Evolutionary conservation across 2,797 vertebrate species (phyloP), one percentile per base, ranked within the genome.

Genomic region (Coluber constrictor): DNA sequence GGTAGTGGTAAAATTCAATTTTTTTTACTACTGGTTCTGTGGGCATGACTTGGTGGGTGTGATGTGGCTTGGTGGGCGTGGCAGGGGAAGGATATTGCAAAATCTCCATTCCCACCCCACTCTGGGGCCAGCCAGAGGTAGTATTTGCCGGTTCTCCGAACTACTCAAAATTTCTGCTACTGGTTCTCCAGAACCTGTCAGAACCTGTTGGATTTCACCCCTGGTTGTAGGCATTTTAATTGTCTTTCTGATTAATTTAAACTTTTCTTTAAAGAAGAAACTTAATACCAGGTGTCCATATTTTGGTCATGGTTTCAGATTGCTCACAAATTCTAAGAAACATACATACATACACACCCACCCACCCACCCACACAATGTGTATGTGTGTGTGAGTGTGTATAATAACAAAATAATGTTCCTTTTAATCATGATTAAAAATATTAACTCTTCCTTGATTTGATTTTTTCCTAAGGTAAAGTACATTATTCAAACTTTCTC

Each of bases 291-390:
- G 20, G n/a, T 43, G 15, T 4, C 37, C 25, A 89, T 59, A 43
- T 79, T 89, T 6, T 37, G 3, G 1, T 0, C n/a, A 5, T 70
- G 5, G 20, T 92, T 87, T 15, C 91, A 93, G n/a, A 29, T 83
- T 5, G 86, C 37, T 86, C 37, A 74, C 89, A 94, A 94, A 95
- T 1, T 90, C 94, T 56, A 83, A 93, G 95, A 89, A 83, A 90
- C 63, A 3, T 9, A 3, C 9, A 9, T 6, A 37, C 7, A 32
- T 1, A 79, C 18, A 79, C 18, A 43, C n/a, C 10, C 18, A 23
- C 6, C 18, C 16, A 70, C 2, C 16, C 7, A 37, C 16, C 13
- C 12, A 55, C 55, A 55, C 55, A 51, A 51, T 47, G 5, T 47
- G 37, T 55, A 10, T 55, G 16, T 59, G 57, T 23, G 20, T 23